A percentile compares a stretch with the other conserved stretches of the same genome.
Evolutionary conservation across 1,140 invertebrate genomes (phyloP).

Genomic region (Psix sp.): DNA sequence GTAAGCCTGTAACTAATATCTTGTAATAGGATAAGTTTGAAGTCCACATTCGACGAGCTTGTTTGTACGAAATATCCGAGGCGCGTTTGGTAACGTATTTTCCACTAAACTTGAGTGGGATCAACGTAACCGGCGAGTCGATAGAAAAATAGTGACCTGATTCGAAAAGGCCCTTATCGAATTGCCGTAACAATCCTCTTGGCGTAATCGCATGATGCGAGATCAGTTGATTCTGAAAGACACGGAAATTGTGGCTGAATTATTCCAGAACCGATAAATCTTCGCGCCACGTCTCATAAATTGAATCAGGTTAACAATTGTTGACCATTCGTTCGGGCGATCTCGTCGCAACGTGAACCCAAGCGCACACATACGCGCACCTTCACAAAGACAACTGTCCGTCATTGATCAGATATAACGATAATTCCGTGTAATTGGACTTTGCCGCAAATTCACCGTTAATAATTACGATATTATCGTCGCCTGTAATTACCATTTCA

Average conservation of each 20-base stretch:
- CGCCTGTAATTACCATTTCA: constrained; percentile 68
- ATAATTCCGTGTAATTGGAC: constrained; percentile 73
- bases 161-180: constrained; percentile 28
- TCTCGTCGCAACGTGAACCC: constrained; percentile 23
- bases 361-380: constrained; percentile 41
- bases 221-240: background rate
- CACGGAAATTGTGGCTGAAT: constrained; percentile 2
- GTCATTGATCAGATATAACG: constrained; percentile 71
- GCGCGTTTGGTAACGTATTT: constrained; percentile 2
- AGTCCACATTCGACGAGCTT: constrained; percentile 9
- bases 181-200: constrained; percentile 35
- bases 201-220: constrained; percentile 23
- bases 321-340: constrained; percentile 29
- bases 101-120: constrained; percentile 16
- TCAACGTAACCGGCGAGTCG: constrained; percentile 13
- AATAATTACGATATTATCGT: constrained; percentile 72
- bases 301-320: constrained; percentile 43
- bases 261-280: constrained; percentile 16
- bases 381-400: constrained; percentile 64
- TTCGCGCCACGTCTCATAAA: constrained; percentile 16
- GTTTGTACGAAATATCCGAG: constrained; percentile 3
- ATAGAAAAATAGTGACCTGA: constrained; percentile 40
- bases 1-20: constrained; percentile 39
- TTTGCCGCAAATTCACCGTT: constrained; percentile 68
- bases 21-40: constrained; percentile 45